A percentile compares a stretch with the other conserved stretches of the same genome.
Evolutionary conservation across 2,113 vertebrate genomes (phyloP).

Genomic region (Chascanopsetta lugubris): DNA sequence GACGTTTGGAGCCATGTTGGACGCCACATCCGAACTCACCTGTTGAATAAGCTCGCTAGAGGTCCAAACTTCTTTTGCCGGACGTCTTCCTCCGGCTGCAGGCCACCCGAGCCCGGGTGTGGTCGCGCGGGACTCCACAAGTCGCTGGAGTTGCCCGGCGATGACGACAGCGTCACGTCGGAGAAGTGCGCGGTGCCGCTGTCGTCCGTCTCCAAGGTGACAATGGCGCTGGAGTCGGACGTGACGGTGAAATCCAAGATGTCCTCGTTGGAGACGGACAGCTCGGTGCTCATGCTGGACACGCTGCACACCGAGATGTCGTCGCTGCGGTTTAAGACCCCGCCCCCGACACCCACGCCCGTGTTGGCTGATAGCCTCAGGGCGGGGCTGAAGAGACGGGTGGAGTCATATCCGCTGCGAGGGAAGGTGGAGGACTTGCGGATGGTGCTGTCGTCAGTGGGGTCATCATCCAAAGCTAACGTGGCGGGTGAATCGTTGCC

Average conservation of each 20-base stretch:
- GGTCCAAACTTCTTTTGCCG: slow-evolving; percentile 82
- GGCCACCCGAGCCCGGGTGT: not conserved
- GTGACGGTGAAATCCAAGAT: slow-evolving; percentile 89
- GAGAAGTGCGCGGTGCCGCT: slow-evolving; percentile 74
- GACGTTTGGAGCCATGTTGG: not conserved
- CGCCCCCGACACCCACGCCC: slow-evolving; percentile 11
- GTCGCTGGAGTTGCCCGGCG: slow-evolving; percentile 59
- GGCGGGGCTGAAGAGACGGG: slow-evolving; percentile 83
- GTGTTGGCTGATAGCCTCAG: slow-evolving; percentile 15
- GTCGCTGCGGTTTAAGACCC: slow-evolving; percentile 83
- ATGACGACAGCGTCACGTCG: slow-evolving; percentile 81
- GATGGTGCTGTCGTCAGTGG: slow-evolving; percentile 53
- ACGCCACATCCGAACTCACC: slow-evolving; percentile 71
- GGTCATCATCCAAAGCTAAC: slow-evolving; percentile 74
- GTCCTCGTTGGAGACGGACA: slow-evolving; percentile 92
- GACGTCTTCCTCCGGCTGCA: slow-evolving; percentile 71
- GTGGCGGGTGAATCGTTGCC: slow-evolving; percentile 57
- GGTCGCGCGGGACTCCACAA: slow-evolving; percentile 45
- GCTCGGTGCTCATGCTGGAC: slow-evolving; percentile 92
- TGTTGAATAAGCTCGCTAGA: slow-evolving; percentile 86
- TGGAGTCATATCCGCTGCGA: slow-evolving; percentile 83
- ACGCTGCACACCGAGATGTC: slow-evolving; percentile 88
- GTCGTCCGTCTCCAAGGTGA: slow-evolving; percentile 87
- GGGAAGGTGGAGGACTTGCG: slow-evolving; percentile 90
- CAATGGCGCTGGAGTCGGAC: slow-evolving; percentile 92